Conservation (phyloP, 2,888 invertebrate genomes). For the Parnassius smintheus region DNA sequence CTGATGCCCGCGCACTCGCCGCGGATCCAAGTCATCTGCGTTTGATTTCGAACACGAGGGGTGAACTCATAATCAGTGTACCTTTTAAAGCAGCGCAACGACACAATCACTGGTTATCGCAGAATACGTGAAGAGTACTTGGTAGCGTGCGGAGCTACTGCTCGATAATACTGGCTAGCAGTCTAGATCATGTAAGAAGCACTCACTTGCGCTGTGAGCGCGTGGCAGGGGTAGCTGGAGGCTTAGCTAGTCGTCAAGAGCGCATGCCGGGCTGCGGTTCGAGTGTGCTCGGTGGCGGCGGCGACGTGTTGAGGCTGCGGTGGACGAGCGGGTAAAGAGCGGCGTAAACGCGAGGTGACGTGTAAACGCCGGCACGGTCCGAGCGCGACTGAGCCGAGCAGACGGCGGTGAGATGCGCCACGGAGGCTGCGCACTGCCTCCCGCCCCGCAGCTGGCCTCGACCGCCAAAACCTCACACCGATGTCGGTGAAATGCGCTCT, state of each 20-base stretch:
- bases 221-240: conserved; percentile 28
- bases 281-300: conserved; percentile 38
- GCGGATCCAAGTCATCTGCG: not conserved
- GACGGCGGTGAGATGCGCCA: conserved; percentile 44
- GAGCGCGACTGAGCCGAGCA: conserved; percentile 38
- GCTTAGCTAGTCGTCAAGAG: conserved; percentile 57
- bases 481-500: not conserved
- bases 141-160: not conserved
- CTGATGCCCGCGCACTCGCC: not conserved
- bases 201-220: conserved; percentile 55
- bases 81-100: not conserved
- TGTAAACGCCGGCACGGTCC: conserved; percentile 41
- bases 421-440: conserved; percentile 48
- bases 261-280: conserved; percentile 46
- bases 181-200: conserved; percentile 8
- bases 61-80: not conserved
- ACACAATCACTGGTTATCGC: not conserved
- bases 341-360: conserved; percentile 31
- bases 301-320: conserved; percentile 38
- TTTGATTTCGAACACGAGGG: not conserved
- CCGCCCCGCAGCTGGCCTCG: conserved; percentile 23
- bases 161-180: not conserved
- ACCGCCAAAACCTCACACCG: not conserved
- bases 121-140: not conserved
- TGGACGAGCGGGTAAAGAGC: conserved; percentile 31